Evolutionary conservation across 2,888 invertebrate genomes (phyloP).

Genomic region (Drosophila aldrichi): DNA sequence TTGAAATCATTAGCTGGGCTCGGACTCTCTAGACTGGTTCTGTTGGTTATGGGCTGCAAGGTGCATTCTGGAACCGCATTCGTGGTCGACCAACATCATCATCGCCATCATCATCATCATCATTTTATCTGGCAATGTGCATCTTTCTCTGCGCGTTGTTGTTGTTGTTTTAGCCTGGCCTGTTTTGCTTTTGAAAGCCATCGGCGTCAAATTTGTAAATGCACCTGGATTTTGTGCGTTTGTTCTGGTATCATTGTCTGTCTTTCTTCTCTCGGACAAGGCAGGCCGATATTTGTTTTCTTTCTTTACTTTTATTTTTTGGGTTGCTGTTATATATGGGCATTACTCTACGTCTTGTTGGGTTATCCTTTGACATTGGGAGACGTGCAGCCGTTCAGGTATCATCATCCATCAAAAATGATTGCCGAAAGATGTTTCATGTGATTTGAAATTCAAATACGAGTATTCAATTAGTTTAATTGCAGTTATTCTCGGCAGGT

Average conservation of each 20-base stretch:
- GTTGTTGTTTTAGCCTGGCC: conserved; percentile 56
- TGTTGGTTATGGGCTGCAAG: conserved; percentile 70
- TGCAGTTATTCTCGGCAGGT: conserved; percentile 70
- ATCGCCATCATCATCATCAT: conserved; percentile 44
- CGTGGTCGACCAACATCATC: conserved; percentile 70
- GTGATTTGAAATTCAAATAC: conserved; percentile 77
- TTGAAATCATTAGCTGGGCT: conserved; percentile 80
- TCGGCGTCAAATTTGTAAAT: conserved; percentile 81
- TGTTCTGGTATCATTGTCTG: conserved; percentile 56
- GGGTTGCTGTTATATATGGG: conserved; percentile 42
- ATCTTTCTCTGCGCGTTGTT: conserved; percentile 64
- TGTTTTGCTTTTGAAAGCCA: conserved; percentile 72
- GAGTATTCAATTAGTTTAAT: conserved; percentile 77
- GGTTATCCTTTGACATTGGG: conserved; percentile 75
- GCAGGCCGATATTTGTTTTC: conserved; percentile 66
- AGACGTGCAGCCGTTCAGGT: conserved; percentile 56
- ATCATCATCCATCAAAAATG: conserved; percentile 81
- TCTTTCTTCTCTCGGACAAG: conserved; percentile 34
- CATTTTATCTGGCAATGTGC: conserved; percentile 75
- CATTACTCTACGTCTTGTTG: conserved; percentile 66
- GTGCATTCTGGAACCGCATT: conserved; percentile 81
- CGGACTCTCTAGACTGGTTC: conserved; percentile 12
- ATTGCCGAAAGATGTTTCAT: conserved; percentile 78
- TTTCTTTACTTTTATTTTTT: conserved; percentile 6
- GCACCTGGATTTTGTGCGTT: conserved; percentile 75